Evolutionary conservation across 2,797 vertebrate species (phyloP).

Genomic region (Cirrhinus molitorella): DNA sequence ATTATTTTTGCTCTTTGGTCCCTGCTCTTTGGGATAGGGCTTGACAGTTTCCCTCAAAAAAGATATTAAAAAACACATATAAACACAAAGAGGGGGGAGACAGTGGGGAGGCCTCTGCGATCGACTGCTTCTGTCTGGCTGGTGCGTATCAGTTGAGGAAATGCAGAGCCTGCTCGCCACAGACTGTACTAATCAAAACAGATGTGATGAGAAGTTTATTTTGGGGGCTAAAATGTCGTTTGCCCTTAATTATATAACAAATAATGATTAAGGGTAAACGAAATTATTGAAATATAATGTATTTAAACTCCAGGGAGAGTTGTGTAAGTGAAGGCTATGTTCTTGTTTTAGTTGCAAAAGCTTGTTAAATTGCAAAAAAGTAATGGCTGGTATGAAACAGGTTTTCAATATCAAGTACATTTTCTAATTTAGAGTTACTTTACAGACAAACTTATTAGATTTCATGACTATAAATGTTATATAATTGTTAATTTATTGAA

Average conservation of each 20-base stretch:
- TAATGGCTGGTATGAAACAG: background rate
- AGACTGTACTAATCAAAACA: slow-evolving; percentile 84
- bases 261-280: background rate
- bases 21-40: slow-evolving; percentile 46
- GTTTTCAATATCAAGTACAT: background rate
- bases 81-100: slow-evolving; percentile 73
- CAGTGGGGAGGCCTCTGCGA: slow-evolving; percentile 79
- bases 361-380: background rate
- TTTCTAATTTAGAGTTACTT: background rate
- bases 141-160: slow-evolving; percentile 75
- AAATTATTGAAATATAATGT: background rate
- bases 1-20: slow-evolving; percentile 81
- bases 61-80: slow-evolving; percentile 62
- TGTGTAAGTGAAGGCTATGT: background rate
- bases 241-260: background rate
- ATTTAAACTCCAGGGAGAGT: background rate
- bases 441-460: background rate
- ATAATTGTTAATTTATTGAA: background rate
- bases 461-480: background rate
- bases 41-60: slow-evolving; percentile 84
- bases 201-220: slow-evolving; percentile 60
- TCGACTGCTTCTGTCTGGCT: slow-evolving; percentile 90
- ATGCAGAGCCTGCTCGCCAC: slow-evolving; percentile 65
- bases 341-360: background rate
- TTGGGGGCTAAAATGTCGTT: background rate